These are phyloP conservation scores for Erebia epiphron DNA, from an alignment of 2,888 invertebrate species.

Conservation along the genomic window DNA sequence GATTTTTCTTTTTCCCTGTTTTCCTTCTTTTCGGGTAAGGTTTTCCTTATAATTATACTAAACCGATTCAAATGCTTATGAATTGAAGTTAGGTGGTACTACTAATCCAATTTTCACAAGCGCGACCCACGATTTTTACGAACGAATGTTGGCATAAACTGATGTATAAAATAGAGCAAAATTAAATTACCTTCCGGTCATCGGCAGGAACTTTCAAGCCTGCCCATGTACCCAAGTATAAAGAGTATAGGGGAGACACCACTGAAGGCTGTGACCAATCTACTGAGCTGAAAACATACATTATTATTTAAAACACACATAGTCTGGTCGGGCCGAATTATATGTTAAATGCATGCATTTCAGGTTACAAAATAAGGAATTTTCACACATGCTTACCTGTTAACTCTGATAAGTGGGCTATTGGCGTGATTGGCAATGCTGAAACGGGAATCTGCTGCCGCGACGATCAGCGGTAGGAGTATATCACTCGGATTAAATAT, in stretches of 20 bases:
- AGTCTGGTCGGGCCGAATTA: too few relatives aligned
- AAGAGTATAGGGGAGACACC: slow-evolving; percentile 88
- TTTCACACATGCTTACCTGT: slow-evolving; percentile 74
- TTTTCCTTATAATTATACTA: too few relatives aligned
- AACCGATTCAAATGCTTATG: too few relatives aligned
- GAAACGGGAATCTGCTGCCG: slow-evolving; percentile 94
- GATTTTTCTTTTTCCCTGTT: too few relatives aligned
- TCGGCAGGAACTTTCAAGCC: slow-evolving; percentile 84
- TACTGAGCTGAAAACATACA: slow-evolving; percentile 81
- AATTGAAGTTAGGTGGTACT: too few relatives aligned
- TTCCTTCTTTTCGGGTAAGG: too few relatives aligned
- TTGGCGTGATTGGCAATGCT: slow-evolving; percentile 95
- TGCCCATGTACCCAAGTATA: slow-evolving; percentile 89
- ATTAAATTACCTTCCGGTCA: slow-evolving; percentile 82
- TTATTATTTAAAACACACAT: not conserved
- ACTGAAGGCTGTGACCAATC: slow-evolving; percentile 89
- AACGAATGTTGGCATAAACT: too few relatives aligned
- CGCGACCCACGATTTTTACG: too few relatives aligned
- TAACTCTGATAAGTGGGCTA: slow-evolving; percentile 90
- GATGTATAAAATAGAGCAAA: not conserved
- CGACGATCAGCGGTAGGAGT: slow-evolving; percentile 90
- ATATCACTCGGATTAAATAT: slow-evolving; percentile 89
- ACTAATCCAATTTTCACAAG: too few relatives aligned
- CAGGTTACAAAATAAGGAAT: not conserved
- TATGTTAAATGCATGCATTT: not conserved